Evolutionary conservation across 2,888 invertebrate genomes (phyloP), one percentile per base, ranked within the genome.

Genomic region (Oscheius sp.): DNA sequence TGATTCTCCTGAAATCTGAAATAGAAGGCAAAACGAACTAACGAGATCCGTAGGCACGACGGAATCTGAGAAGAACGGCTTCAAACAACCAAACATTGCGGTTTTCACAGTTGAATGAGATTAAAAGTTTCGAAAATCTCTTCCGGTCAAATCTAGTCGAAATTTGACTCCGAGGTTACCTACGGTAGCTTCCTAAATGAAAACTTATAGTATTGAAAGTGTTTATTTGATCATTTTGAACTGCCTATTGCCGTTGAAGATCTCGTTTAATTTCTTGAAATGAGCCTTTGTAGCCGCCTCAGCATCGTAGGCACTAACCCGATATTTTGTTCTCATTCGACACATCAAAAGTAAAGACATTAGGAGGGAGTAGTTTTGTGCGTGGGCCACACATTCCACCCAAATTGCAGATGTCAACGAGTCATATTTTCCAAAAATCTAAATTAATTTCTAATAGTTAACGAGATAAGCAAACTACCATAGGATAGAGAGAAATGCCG

Each of bases 51-150:
- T 20, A 3, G 20, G 17, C 1, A 55, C n/a, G 6, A 5, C 3
- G 5, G 55, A 34, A 6, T 33, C 6, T 5, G 55, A 55, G 33
- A 55, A 55, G 33, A 55, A 55, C 33, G 55, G 55, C 37, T 55
- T 55, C 34, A 55, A 17, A 25, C 55, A 55, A 20, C 27, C 25
- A n/a, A 52, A 52, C 52, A 52, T 52, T n/a, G n/a, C n/a, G n/a
- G n/a, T n/a, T n/a, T n/a, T n/a, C n/a, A n/a, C n/a, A n/a, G n/a
- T n/a, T n/a, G n/a, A n/a, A n/a, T n/a, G n/a, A n/a, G n/a, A n/a
- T n/a, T n/a, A n/a, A n/a, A n/a, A n/a, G n/a, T n/a, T n/a, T n/a
- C n/a, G n/a, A n/a, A n/a, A n/a, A n/a, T n/a, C n/a, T n/a, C n/a
- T n/a, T n/a, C n/a, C n/a, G n/a, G n/a, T n/a, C n/a, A n/a, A n/a